Evolutionary conservation across 2,113 vertebrate species (phyloP).

Genomic region (Caretta caretta): DNA sequence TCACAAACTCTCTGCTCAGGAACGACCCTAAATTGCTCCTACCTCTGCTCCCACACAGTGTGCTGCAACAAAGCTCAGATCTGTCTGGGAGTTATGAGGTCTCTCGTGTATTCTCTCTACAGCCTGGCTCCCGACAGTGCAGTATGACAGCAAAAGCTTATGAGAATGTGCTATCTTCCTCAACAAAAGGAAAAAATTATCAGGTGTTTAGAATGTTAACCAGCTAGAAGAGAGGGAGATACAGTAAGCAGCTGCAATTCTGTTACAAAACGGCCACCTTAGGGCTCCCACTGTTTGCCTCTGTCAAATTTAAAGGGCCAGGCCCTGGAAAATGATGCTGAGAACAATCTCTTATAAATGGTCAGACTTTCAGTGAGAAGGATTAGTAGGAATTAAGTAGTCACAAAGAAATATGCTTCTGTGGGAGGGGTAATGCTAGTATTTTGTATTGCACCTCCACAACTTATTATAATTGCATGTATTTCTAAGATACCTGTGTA

Average conservation of each 20-base stretch:
- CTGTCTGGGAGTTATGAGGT: fast-evolving
- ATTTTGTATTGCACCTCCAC: fast-evolving
- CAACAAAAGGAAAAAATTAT: not conserved
- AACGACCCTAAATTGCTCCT: not conserved
- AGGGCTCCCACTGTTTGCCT: not conserved
- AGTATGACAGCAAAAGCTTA: not conserved
- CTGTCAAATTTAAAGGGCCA: not conserved
- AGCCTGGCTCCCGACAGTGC: not conserved
- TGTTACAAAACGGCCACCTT: not conserved
- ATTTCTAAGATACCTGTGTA: fast-evolving
- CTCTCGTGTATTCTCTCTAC: not conserved
- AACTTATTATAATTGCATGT: not conserved
- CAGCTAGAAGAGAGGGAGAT: not conserved
- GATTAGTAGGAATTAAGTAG: not conserved
- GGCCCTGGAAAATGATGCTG: not conserved
- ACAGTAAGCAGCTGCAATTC: not conserved
- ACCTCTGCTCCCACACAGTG: not conserved
- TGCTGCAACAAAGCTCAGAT: not conserved
- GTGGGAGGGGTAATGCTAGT: no score
- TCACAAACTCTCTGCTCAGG: not conserved
- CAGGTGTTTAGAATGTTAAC: not conserved
- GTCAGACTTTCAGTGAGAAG: fast-evolving
- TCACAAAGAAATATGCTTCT: fast-evolving
- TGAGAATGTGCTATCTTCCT: not conserved
- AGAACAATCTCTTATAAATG: not conserved